Evolutionary conservation across 1,140 invertebrate species (phyloP).

Genomic region (Portunus trituberculatus): DNA sequence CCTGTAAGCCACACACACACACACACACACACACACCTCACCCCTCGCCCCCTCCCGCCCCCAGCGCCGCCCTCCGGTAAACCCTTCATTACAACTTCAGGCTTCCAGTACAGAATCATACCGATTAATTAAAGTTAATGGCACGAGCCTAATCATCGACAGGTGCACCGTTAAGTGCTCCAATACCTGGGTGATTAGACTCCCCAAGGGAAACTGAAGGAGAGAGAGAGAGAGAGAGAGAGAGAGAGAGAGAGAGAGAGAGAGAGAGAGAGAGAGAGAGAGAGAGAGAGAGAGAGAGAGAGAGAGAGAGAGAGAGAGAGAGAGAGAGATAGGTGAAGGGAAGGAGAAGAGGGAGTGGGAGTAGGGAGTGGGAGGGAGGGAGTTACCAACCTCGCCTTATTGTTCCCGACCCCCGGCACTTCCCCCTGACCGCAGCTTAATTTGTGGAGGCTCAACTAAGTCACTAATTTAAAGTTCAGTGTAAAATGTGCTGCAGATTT

Average conservation of each 20-base stretch:
- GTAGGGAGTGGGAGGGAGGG: conserved; percentile 9
- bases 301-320: not conserved
- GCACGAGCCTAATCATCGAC: conserved; percentile 46
- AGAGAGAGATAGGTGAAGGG: not conserved
- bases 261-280: not conserved
- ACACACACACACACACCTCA: not conserved
- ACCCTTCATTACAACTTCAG: conserved; percentile 46
- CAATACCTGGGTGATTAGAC: conserved; percentile 48
- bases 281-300: not conserved
- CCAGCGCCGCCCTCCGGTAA: not conserved
- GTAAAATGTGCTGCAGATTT: conserved; percentile 54
- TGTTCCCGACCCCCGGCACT: conserved; percentile 21
- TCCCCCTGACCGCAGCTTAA: conserved; percentile 38
- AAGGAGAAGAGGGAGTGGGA: not conserved
- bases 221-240: not conserved
- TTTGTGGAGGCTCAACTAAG: conserved; percentile 46
- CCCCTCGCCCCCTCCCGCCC: not conserved
- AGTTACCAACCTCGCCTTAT: conserved; percentile 2
- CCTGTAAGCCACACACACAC: conserved; percentile 4
- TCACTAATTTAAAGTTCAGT: conserved; percentile 64
- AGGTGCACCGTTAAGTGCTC: conserved; percentile 50
- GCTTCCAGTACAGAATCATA: conserved; percentile 42
- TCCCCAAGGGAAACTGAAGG: conserved; percentile 28
- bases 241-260: not conserved
- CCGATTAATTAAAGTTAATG: conserved; percentile 51